Evolutionary conservation across 2,797 vertebrate species (phyloP), one percentile per base, ranked within the genome.

Genomic region (Gambelia wislizenii): DNA sequence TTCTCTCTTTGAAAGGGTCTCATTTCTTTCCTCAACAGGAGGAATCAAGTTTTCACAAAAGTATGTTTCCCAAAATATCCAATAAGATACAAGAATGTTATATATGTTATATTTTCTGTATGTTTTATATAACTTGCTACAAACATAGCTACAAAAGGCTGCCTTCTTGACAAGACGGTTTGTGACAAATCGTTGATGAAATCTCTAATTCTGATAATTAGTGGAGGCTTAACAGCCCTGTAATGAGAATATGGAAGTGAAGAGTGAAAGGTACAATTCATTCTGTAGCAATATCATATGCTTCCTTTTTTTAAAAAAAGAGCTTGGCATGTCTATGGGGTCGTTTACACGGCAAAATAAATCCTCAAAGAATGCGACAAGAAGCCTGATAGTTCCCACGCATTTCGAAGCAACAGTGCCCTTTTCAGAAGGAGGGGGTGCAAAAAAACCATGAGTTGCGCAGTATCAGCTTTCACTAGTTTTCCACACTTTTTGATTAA

Each of bases 181-280:
- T 25, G 64, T 54, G 52, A 49, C 54, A 85, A 78, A 2, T 2
- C 80, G 36, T 18, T 89, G 20, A 64, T 83, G 70, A 61, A 7
- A 64, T 52, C n/a, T 79, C 79, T 78, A n/a, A 85, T 61, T 56
- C 52, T 74, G 72, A 47, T 49, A 85, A 89, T 89, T 89, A 85
- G 30, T 22, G 83, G 83, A 56, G 10, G 54, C 27, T 80, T 49
- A 33, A 25, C 33, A 78, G 20, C 33, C 42, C 61, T 72, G 52
- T 27, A 70, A 69, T 30, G 70, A 49, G 64, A 36, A 59, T 49
- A 49, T 74, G 44, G 72, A 72, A 72, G 42, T 59, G 44, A 84
- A 84, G 4, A 47, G 64, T 70, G 39, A 79, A 89, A 79, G n/a
- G 75, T 49, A 10, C 30, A 67, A 89, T 84, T 59, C 54, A 13